Conservation (phyloP, 2,113 vertebrate genomes). For the Embiotoca jacksoni region DNA sequence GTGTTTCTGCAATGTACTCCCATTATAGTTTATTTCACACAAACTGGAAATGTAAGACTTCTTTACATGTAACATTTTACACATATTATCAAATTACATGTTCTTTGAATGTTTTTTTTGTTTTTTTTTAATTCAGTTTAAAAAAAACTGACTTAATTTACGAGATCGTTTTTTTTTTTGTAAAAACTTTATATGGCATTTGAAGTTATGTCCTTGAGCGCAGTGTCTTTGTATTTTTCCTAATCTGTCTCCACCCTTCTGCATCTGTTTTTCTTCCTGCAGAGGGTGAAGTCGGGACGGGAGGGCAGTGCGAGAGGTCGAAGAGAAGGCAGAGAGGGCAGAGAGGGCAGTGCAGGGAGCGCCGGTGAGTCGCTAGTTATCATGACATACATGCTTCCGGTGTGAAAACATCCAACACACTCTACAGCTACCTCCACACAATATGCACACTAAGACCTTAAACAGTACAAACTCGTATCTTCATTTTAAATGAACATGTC, state of each 20-base stretch:
- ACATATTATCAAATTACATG: not conserved
- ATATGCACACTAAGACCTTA: too few relatives aligned
- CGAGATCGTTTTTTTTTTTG: too few relatives aligned
- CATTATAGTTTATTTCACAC: not conserved
- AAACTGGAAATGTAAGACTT: not conserved
- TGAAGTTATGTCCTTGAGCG: too few relatives aligned
- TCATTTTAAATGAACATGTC: too few relatives aligned
- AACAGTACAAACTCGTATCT: too few relatives aligned
- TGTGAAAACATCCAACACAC: not conserved
- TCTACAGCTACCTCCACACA: not conserved
- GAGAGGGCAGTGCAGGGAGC: constrained; percentile 87
- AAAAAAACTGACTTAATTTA: too few relatives aligned
- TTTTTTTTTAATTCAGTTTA: too few relatives aligned
- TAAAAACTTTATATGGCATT: too few relatives aligned
- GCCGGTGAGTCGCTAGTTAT: constrained; percentile 84
- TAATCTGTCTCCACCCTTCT: not conserved
- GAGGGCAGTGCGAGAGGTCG: constrained; percentile 88
- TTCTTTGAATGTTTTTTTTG: not conserved
- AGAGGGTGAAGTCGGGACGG: constrained; percentile 93
- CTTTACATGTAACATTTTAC: not conserved
- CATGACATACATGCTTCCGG: not conserved
- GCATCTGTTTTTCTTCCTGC: constrained; percentile 13
- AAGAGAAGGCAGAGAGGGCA: constrained; percentile 82
- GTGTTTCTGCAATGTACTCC: not conserved
- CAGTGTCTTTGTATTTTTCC: not conserved